Evolutionary conservation across 37 sponge, comb jelly and placozoan genomes (phyloP), one percentile per base, ranked within the genome.

Genomic region (Diacarnus erythraeanus): DNA sequence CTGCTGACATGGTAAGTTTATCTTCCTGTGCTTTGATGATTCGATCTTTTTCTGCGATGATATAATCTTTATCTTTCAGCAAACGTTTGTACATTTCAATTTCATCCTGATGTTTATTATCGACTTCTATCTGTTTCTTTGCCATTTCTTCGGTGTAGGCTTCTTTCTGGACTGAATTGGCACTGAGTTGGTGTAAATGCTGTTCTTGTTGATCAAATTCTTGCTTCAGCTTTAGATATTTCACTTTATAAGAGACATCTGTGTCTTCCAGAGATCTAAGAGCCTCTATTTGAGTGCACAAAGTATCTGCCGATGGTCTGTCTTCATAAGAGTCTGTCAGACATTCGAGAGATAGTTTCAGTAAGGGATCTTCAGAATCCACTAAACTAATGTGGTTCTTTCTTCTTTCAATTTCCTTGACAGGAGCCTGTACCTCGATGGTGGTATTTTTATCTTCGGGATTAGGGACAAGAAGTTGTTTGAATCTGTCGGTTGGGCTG

Each of bases 361-460:
- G 71, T 15, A 71, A 23, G 8, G 71, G 42, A 6, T 35, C 10
- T 41, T 1, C 42, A 38, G 39, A 25, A 20, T 71, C 2, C 21
- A 71, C 41, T 22, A 71, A 22, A 23, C 25, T 39, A 21, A 71
- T 71, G 71, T 71, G 71, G 42, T 18, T 18, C 38, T 71, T 41
- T 5, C 71, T 35, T 23, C 71, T 35, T 25, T 71, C 43, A 2
- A 71, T 25, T 6, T 71, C 71, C 10, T 35, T 35, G 8, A 71
- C 41, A 39, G 34, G 42, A 23, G 4, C 67, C 31, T 34, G 31
- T 23, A 15, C 64, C 8, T 27, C 30, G 30, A 27, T 23, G 30
- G 30, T 29, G 38, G 42, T 25, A 2, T n/a, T 39, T n/a, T 35
- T 35, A 23, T n/a, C 3, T 4, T 61, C 5, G 25, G 64, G 64